These are phyloP conservation scores for Drosophila baimaii DNA, from an alignment of 1,140 invertebrate genomes.

Conservation along the genomic window DNA sequence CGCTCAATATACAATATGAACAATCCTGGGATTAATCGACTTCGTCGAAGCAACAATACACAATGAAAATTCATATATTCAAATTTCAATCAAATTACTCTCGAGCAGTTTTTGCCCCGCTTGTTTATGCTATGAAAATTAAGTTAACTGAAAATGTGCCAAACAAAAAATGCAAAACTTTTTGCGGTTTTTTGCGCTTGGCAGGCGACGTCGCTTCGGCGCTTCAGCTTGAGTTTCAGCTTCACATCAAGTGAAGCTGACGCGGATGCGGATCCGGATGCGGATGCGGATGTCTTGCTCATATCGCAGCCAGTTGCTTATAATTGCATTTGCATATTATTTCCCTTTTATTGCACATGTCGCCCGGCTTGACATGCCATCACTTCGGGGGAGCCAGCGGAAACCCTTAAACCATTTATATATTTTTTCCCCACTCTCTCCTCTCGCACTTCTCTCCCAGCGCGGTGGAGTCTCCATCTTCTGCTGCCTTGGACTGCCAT, in stretches of 20 bases:
- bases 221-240: constrained; percentile 28
- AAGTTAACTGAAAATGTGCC: constrained; percentile 50
- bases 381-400: constrained; percentile 17
- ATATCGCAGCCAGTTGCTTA: constrained; percentile 73
- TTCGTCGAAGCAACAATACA: constrained; percentile 1
- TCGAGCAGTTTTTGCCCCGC: constrained; percentile 15
- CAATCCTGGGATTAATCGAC: constrained; percentile 32
- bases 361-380: constrained; percentile 73
- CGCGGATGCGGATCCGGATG: constrained; percentile 2
- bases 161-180: constrained; percentile 49
- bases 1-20: not conserved
- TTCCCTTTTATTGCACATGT: constrained; percentile 81
- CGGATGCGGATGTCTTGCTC: constrained; percentile 56
- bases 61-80: constrained; percentile 41
- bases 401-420: constrained; percentile 58
- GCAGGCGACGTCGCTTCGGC: constrained; percentile 32
- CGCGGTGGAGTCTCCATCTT: constrained; percentile 1
- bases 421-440: constrained; percentile 32
- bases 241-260: constrained; percentile 12
- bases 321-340: constrained; percentile 83
- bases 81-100: constrained; percentile 50
- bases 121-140: constrained; percentile 65
- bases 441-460: constrained; percentile 21
- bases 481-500: constrained; percentile 42
- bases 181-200: constrained; percentile 57